These are phyloP conservation scores for Ammodytes marinus DNA, from an alignment of 2,113 vertebrate genomes.

Conservation along the genomic window DNA sequence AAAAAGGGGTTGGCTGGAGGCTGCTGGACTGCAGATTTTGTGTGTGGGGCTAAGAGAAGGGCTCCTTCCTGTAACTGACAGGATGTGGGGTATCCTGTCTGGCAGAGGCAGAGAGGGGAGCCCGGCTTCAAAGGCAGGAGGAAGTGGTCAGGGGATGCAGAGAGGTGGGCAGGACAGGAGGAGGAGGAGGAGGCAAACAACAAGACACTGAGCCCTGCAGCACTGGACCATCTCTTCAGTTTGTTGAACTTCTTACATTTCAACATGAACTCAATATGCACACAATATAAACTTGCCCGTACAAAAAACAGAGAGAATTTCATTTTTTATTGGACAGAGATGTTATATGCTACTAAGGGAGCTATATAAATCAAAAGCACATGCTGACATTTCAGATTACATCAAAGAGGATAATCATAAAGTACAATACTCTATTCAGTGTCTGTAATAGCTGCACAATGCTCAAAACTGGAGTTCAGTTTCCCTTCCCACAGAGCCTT, in stretches of 20 bases:
- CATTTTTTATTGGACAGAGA: background rate
- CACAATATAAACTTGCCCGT: conserved; percentile 6
- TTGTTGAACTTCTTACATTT: conserved; percentile 20
- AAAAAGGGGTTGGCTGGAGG: conserved; percentile 45
- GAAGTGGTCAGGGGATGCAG: conserved; percentile 79
- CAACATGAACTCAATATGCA: conserved; percentile 11
- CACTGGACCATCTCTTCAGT: conserved; percentile 15
- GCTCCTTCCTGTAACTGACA: conserved; percentile 83
- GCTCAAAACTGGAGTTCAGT: conserved; percentile 40
- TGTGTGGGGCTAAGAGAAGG: conserved; percentile 48
- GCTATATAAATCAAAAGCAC: conserved; percentile 2
- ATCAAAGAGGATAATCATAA: background rate
- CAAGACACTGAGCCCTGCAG: conserved; percentile 46
- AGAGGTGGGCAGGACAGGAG: conserved; percentile 55
- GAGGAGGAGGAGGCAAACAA: conserved; percentile 56
- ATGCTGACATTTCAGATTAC: conserved; percentile 31
- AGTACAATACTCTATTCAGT: conserved; percentile 37
- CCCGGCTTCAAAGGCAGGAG: conserved; percentile 80
- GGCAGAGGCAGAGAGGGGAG: conserved; percentile 75
- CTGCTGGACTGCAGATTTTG: conserved; percentile 59
- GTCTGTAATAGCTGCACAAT: conserved; percentile 22
- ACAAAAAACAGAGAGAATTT: conserved; percentile 2
- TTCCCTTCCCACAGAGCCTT: conserved; percentile 62
- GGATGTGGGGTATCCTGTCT: conserved; percentile 90
- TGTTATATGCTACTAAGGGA: conserved; percentile 30